A percentile compares a stretch with the other conserved stretches of the same genome.
Evolutionary conservation across 2,888 invertebrate genomes (phyloP).

Genomic region (Synanthedon tipuliformis): DNA sequence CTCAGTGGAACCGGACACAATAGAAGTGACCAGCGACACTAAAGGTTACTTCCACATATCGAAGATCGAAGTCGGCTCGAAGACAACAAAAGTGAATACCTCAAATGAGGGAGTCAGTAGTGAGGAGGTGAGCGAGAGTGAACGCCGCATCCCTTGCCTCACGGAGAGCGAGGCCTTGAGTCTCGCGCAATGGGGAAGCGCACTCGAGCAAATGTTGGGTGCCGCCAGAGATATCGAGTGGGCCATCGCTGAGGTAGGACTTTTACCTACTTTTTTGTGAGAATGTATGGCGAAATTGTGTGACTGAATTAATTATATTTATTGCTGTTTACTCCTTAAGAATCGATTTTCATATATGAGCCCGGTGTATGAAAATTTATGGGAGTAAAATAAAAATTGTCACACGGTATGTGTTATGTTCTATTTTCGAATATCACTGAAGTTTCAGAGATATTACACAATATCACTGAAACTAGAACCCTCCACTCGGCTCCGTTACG

Average conservation of each 20-base stretch:
- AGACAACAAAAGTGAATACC: constrained; percentile 60
- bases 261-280: background rate
- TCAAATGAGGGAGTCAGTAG: constrained; percentile 45
- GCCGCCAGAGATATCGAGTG: constrained; percentile 84
- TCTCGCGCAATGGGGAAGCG: constrained; percentile 60
- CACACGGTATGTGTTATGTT: no score
- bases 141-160: constrained; percentile 62
- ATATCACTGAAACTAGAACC: no score
- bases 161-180: constrained; percentile 62
- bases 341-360: no score
- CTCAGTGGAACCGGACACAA: constrained; percentile 80
- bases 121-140: constrained; percentile 42
- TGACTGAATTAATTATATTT: no score
- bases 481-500: no score
- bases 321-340: no score
- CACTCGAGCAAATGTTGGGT: constrained; percentile 76
- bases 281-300: background rate
- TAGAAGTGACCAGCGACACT: constrained; percentile 66
- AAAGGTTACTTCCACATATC: constrained; percentile 55
- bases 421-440: no score
- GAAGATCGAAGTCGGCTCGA: constrained; percentile 60
- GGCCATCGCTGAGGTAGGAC: constrained; percentile 72
- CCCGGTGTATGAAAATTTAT: no score
- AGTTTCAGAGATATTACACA: no score
- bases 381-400: no score